phyloP scores from a whole-genome alignment of 2,797 vertebrate genomes.

The Notoglanidium macrostoma region DNA sequence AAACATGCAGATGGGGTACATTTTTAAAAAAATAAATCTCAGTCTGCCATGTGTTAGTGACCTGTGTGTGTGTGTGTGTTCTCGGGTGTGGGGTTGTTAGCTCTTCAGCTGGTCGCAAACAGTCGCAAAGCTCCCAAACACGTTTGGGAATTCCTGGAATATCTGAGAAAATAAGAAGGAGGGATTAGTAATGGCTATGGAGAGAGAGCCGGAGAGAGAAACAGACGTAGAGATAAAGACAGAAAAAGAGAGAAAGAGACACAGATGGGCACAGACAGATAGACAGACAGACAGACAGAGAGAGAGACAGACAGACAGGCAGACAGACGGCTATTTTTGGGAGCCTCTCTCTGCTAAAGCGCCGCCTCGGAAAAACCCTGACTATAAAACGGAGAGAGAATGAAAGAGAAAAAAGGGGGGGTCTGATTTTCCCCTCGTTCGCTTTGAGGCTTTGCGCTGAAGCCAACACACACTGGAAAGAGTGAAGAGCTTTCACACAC shows the following conservation, averaged over 20 bases:
- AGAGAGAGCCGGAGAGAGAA: not conserved
- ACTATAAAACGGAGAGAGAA: slow-evolving; percentile 40
- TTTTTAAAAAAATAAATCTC: not conserved
- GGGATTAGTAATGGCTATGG: not conserved
- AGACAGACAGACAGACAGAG: not conserved
- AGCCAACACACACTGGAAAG: slow-evolving; percentile 48
- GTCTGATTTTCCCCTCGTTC: slow-evolving; percentile 36
- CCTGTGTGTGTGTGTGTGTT: not conserved
- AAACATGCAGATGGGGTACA: not conserved
- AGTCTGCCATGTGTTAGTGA: not conserved
- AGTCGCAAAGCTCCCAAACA: slow-evolving; percentile 42
- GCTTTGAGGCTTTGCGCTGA: slow-evolving; percentile 46
- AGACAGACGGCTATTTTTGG: slow-evolving; percentile 53
- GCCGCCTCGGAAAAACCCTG: slow-evolving; percentile 53
- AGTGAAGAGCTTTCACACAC: slow-evolving; percentile 51
- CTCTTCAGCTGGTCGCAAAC: slow-evolving; percentile 48
- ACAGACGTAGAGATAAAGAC: too few species aligned
- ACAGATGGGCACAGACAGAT: not conserved
- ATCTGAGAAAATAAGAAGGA: slow-evolving; percentile 29
- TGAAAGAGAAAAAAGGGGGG: not conserved
- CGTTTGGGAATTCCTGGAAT: slow-evolving; percentile 58
- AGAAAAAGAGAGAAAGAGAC: too few species aligned
- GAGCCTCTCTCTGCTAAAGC: slow-evolving; percentile 46
- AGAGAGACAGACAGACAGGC: slow-evolving; percentile 1
- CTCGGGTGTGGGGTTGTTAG: slow-evolving; percentile 6